Evolutionary conservation across 2,888 invertebrate genomes (phyloP).

Genomic region (Elysia crispata): DNA sequence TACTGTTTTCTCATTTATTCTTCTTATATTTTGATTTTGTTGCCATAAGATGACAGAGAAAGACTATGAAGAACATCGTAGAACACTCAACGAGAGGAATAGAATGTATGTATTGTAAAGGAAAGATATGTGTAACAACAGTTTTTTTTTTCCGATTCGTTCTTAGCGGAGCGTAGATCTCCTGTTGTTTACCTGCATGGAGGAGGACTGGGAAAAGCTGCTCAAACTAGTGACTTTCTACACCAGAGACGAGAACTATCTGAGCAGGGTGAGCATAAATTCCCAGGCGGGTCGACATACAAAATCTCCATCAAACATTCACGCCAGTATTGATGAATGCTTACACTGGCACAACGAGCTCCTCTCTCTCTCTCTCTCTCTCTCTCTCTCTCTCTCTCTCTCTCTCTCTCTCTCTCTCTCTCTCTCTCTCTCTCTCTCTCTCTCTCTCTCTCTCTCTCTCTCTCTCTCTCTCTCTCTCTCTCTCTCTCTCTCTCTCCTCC

Average conservation of each 20-base stretch:
- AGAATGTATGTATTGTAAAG: too few relatives aligned
- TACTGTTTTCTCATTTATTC: too few relatives aligned
- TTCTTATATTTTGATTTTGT: too few relatives aligned
- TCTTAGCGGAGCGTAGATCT: slow-evolving; percentile 54
- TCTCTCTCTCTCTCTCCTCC: too few relatives aligned
- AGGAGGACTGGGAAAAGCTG: slow-evolving; percentile 62
- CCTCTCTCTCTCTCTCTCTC: not conserved
- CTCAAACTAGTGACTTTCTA: slow-evolving; percentile 61
- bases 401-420: not conserved
- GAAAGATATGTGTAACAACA: too few relatives aligned
- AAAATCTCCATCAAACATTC: not conserved
- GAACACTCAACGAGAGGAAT: too few relatives aligned
- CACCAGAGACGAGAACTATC: slow-evolving; percentile 57
- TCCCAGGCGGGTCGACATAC: not conserved
- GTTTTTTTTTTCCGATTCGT: not conserved
- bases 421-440: too few relatives aligned
- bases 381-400: not conserved
- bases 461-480: too few relatives aligned
- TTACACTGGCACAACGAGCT: not conserved
- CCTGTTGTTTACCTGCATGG: slow-evolving; percentile 58
- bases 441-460: too few relatives aligned
- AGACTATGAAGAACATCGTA: too few relatives aligned
- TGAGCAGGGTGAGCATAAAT: slow-evolving; percentile 56
- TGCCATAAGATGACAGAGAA: too few relatives aligned
- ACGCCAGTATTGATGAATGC: not conserved